Evolutionary conservation across 2,888 invertebrate genomes (phyloP).

Genomic region (Dichetophora obliterata): DNA sequence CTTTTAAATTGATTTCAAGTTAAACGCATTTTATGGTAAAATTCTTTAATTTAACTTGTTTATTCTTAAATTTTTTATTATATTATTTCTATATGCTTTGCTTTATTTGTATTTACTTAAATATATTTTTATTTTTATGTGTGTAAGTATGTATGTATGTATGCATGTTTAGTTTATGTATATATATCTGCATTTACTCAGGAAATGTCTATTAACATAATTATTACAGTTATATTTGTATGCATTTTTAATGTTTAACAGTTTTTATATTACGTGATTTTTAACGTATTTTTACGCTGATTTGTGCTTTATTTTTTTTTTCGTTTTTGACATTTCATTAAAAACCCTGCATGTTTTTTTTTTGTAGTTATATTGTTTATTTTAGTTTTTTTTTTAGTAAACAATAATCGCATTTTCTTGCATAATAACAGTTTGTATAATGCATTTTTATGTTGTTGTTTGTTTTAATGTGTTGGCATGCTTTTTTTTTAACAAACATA

Average conservation of each 20-base stretch:
- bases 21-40: neutral
- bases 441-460: constrained; percentile 41
- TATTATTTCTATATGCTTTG: neutral
- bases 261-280: neutral
- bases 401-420: constrained; percentile 54
- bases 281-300: neutral
- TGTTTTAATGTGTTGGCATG: constrained; percentile 36
- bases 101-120: neutral
- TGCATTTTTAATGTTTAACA: neutral
- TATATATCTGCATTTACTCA: neutral
- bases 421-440: constrained; percentile 36
- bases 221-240: constrained; percentile 13
- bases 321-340: neutral
- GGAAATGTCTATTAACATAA: neutral
- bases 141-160: constrained; percentile 47
- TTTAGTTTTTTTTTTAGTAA: constrained; percentile 44
- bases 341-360: constrained; percentile 45
- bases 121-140: constrained; percentile 15
- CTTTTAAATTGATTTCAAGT: constrained; percentile 44
- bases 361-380: constrained; percentile 37
- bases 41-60: neutral
- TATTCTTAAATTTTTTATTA: neutral
- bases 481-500: neutral
- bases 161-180: constrained; percentile 40
- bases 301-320: constrained; percentile 5